Evolutionary conservation across 2,797 vertebrate genomes (phyloP), one percentile per base, ranked within the genome.

Genomic region (Oophaga sylvatica): DNA sequence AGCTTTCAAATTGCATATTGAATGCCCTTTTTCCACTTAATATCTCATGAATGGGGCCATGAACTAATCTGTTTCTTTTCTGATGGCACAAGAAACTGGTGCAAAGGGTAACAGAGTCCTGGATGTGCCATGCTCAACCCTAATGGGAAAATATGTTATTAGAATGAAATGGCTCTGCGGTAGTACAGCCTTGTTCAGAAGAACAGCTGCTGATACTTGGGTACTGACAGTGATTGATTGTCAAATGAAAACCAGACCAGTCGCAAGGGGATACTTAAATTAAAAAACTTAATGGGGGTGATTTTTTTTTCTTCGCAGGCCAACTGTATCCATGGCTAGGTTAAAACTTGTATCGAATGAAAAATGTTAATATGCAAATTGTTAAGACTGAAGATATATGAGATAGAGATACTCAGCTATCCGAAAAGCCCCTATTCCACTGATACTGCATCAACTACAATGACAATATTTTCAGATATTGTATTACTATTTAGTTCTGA

Each of bases 181-280:
- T 48, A 75, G 70, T 88, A 70, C 67, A 65, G 26, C 26, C 29
- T 71, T 10, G 13, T 65, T 77, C 2, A 20, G 48, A 76, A 68
- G 79, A 85, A 53, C 87, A 85, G 83, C 77, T 85, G 87, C 77
- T 68, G 68, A 81, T 67, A 76, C 78, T 81, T 84, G n/a, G 77
- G 45, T 22, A 85, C 17, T 88, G 87, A 88, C 87, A 88, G 70
- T 88, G 87, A 88, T 85, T 85, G 87, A 88, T 88, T 79, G 67
- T 65, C 78, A 88, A 80, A 76, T 88, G 57, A 81, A 85, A 88
- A 88, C 26, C 60, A 85, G 48, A 26, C 26, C 70, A 81, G 59
- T 81, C 56, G 68, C 68, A 59, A 57, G 75, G 83, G 77, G 45
- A 88, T 53, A 20, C 68, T 59, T 81, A 65, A 88, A 81, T 81